Base-by-base conservation (phyloP, 2,888 invertebrate species). In the Acronicta psi region DNA sequence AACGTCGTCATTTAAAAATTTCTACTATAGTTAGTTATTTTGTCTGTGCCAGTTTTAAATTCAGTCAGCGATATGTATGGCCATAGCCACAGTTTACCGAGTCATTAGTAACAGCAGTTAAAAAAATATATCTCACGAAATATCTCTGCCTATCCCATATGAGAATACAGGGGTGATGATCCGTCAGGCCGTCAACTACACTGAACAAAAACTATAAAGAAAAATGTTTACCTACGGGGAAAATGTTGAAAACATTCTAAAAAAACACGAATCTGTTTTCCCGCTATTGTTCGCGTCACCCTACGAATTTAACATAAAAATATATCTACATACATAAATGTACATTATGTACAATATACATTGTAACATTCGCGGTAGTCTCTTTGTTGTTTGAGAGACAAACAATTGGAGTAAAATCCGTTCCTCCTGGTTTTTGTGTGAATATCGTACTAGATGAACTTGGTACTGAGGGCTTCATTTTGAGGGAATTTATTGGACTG, bases 221-320 rank as follows among this genome's bases (percentile, higher is more conserved):
- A n/a, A 5, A 34, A 34, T n/a, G 5, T n/a, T 34, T n/a, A 34
- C 34, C 6, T n/a, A n/a, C n/a, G n/a, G n/a, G 34, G n/a, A n/a
- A 34, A 34, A 34, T n/a, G 34, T 34, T n/a, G 13, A 34, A 34
- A 34, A 34, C 34, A 34, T 34, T 34, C 34, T 34, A 34, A 34
- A 34, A 34, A n/a, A n/a, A 34, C 7, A 13, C 18, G 2, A 40
- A 40, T 20, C 29, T 14, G 18, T 18, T 17, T 13, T 29, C 29
- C 2, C 8, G 9, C 16, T 43, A 44, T 31, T 45, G 18, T 50
- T 45, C 47, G 16, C 13, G 16, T 16, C 20, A 20, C 37, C 23
- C 51, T 14, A 31, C 44, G 45, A 53, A 53, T 69, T 62, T 50
- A 9, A 54, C 69, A 50, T 34, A 34, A 49, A 51, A 62, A 65